Evolutionary conservation across 2,797 vertebrate species (phyloP), one percentile per base, ranked within the genome.

Genomic region (Gallirallus australis): DNA sequence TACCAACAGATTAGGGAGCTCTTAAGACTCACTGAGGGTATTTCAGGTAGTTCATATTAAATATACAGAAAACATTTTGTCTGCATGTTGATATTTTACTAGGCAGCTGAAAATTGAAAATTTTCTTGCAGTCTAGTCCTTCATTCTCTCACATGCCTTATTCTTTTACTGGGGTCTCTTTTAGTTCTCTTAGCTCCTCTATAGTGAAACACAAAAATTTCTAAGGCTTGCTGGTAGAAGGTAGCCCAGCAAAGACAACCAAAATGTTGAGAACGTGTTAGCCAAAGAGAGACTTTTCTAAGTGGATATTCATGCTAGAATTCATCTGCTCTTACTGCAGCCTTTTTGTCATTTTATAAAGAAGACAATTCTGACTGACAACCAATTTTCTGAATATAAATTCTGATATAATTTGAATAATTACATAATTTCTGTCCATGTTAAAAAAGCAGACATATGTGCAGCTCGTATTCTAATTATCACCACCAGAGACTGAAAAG

Each of bases 381-480:
- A 95, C 91, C 94, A 90, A 93, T 97, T 94, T 94, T 93, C 80
- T 84, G 89, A 95, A 96, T 94, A 94, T 94, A 93, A 96, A 94
- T 96, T 91, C 88, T 95, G 95, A 92, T 95, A 95, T 94, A 94
- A 94, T 96, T 97, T 96, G 95, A 97, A 96, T 96, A 96, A 97
- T 97, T 95, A 96, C 93, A 95, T 95, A 95, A 96, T 95, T 96
- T 95, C 95, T 96, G 96, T 96, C 96, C 96, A 94, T 15, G 8
- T 95, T 93, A 42, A 93, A 95, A 81, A 96, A 95, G 12, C 84
- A 95, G 90, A 95, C 95, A 95, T 96, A 96, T 97, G 95, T 96
- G 96, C 94, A 65, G 68, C 87, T 96, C 11, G 30, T 96, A 93
- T 96, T 95, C 88, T 96, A 96, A 96, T 95, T 96, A 95, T 90